These are phyloP conservation scores for Sparidentex hasta DNA, from an alignment of 2,797 vertebrate species.

Conservation along the genomic window DNA sequence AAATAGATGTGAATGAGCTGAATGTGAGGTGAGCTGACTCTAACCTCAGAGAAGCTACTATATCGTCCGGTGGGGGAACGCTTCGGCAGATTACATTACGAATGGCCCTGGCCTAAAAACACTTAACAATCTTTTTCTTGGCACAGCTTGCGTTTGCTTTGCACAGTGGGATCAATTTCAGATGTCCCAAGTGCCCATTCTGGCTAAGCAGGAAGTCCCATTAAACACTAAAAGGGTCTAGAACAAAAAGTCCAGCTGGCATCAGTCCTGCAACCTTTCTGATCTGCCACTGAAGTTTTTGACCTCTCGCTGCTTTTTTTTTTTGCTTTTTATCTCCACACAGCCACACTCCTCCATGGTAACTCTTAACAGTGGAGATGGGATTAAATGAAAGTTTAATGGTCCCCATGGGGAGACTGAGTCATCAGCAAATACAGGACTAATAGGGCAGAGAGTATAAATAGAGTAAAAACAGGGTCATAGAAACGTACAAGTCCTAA, in stretches of 20 bases:
- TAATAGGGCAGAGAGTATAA: slow-evolving; percentile 29
- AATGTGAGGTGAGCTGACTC: slow-evolving; percentile 15
- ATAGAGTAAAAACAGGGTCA: slow-evolving; percentile 10
- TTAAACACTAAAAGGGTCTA: slow-evolving; percentile 57
- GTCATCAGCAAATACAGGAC: slow-evolving; percentile 40
- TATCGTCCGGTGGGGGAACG: slow-evolving; percentile 31
- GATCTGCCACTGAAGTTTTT: slow-evolving; percentile 32
- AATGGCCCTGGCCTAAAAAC: slow-evolving; percentile 32
- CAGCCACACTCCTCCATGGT: background rate
- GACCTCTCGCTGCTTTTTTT: slow-evolving; percentile 22
- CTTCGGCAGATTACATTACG: slow-evolving; percentile 44
- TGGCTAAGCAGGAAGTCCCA: slow-evolving; percentile 41
- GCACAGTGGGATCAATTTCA: slow-evolving; percentile 58
- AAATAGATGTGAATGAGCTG: slow-evolving; percentile 35
- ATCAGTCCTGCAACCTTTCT: slow-evolving; percentile 31
- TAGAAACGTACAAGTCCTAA: background rate
- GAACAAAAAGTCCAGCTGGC: slow-evolving; percentile 47
- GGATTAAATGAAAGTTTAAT: slow-evolving; percentile 60
- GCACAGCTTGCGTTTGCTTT: slow-evolving; percentile 45
- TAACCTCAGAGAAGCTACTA: slow-evolving; percentile 20
- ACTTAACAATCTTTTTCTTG: slow-evolving; percentile 48
- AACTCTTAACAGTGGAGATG: slow-evolving; percentile 26
- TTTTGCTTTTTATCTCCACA: slow-evolving; percentile 33
- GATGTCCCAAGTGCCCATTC: slow-evolving; percentile 49
- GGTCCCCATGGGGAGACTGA: slow-evolving; percentile 22